These are phyloP conservation scores for Nymphalis c-album DNA, from an alignment of 2,888 invertebrate genomes.

Conservation along the genomic window DNA sequence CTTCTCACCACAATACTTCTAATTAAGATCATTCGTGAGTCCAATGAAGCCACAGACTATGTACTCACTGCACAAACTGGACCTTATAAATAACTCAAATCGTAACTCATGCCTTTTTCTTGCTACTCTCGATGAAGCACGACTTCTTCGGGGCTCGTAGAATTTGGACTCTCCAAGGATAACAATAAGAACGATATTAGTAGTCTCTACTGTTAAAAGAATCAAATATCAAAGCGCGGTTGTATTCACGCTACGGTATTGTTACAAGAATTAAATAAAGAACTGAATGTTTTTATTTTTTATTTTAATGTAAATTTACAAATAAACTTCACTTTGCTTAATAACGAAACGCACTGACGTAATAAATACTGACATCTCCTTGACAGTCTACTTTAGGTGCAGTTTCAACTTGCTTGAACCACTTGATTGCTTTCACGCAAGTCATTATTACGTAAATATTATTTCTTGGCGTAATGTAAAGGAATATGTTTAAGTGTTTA, in stretches of 20 bases:
- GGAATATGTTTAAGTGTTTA: neutral
- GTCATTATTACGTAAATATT: slow-evolving; percentile 33
- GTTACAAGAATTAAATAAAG: slow-evolving; percentile 66
- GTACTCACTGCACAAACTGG: slow-evolving; percentile 71
- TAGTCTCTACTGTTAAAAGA: slow-evolving; percentile 37
- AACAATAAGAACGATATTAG: slow-evolving; percentile 52
- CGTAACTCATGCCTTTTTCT: slow-evolving; percentile 71
- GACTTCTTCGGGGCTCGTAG: slow-evolving; percentile 34
- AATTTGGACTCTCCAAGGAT: slow-evolving; percentile 49
- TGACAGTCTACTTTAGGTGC: slow-evolving; percentile 10
- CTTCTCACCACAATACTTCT: slow-evolving; percentile 74
- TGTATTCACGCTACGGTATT: slow-evolving; percentile 59
- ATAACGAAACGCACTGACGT: slow-evolving; percentile 9
- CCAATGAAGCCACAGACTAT: slow-evolving; percentile 67
- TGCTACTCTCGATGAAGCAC: slow-evolving; percentile 55
- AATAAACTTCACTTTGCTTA: slow-evolving; percentile 9
- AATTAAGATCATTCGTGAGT: slow-evolving; percentile 78
- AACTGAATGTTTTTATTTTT: slow-evolving; percentile 42
- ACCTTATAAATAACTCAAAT: slow-evolving; percentile 76
- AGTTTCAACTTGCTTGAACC: slow-evolving; percentile 6
- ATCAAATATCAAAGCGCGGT: slow-evolving; percentile 53
- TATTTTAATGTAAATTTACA: slow-evolving; percentile 29
- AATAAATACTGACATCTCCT: slow-evolving; percentile 8
- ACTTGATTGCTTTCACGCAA: slow-evolving; percentile 33
- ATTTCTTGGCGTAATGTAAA: slow-evolving; percentile 14